Evolutionary conservation across 1,140 invertebrate species (phyloP), one percentile per base, ranked within the genome.

Genomic region (Diachasmimorpha longicaudata): DNA sequence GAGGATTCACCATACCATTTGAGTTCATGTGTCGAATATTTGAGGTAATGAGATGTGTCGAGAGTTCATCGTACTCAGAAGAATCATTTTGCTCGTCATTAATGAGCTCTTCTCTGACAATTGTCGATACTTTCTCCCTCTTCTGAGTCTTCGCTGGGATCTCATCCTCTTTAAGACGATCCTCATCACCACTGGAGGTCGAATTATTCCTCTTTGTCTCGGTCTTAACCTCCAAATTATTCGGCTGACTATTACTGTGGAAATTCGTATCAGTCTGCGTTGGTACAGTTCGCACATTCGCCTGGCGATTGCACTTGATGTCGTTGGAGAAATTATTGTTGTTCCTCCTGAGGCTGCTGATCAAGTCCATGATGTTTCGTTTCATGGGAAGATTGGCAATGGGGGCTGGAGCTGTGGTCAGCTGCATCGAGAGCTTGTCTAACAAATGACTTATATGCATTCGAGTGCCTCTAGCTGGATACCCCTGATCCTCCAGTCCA

Each of bases 371-470:
- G n/a, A 84, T 79, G 14, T 82, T 83, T 67, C 76, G 80, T 66
- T 79, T 84, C 58, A 83, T 79, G 0, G 85, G 83, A 11, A 81
- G n/a, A 70, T 31, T 55, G 4, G 21, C 52, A n/a, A 77, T 42
- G 46, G 77, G 25, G 67, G 70, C 72, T 0, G 80, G 78, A 23
- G 75, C 80, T 3, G 78, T 25, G 0, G 84, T 79, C 4, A 86
- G 67, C 36, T 85, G 82, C 13, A 81, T 79, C 6, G 84, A 84
- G 11, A 88, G 72, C 66, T 88, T 86, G n/a, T 87, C 85, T 3
- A 88, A 79, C 11, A 88, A 77, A 71, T 87, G 85, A 79, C 80
- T 86, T 75, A 88, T 87, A 46, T 87, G 85, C 13, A 84, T 78
- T 80, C 82, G 84, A 3, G 86, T 83, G 69, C 86, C 87, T 37